A percentile compares a stretch with the other conserved stretches of the same genome.
Conservation (phyloP, 2,888 invertebrate genomes). For the Ptychoptera contaminata region DNA sequence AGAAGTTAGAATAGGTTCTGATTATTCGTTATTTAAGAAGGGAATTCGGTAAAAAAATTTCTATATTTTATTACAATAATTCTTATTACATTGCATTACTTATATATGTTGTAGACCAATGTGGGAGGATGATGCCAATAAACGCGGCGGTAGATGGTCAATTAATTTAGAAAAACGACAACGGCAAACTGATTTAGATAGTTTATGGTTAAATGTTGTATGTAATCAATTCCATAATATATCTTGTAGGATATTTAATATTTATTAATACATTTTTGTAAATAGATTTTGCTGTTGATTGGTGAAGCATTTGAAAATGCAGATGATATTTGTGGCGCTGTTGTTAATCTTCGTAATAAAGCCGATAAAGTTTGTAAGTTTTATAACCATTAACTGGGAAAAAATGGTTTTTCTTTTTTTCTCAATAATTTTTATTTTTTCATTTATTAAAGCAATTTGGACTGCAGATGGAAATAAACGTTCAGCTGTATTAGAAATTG, state of each 20-base stretch:
- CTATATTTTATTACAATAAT: no score
- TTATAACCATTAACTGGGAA: no score
- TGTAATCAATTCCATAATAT: conserved; percentile 21
- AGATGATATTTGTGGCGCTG: conserved; percentile 91
- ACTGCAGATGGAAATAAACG: conserved; percentile 69
- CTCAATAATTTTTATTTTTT: background rate
- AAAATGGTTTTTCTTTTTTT: background rate
- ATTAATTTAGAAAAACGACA: conserved; percentile 59
- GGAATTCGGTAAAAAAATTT: conserved; percentile 27
- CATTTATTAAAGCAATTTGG: conserved; percentile 51
- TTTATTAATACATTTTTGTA: conserved; percentile 7
- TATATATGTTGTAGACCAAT: conserved; percentile 42
- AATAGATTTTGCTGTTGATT: conserved; percentile 66
- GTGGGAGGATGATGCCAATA: conserved; percentile 85
- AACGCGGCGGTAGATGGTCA: conserved; percentile 74
- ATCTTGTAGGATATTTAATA: no score
- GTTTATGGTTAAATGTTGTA: conserved; percentile 69
- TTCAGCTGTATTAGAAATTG: conserved; percentile 73
- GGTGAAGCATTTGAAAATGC: conserved; percentile 93
- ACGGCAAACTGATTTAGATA: conserved; percentile 51
- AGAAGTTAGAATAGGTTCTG: conserved; percentile 61
- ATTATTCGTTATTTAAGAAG: conserved; percentile 66
- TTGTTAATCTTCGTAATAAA: conserved; percentile 84
- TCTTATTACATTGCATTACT: background rate
- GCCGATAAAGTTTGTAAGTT: conserved; percentile 77